Evolutionary conservation across 2,888 invertebrate genomes (phyloP), one percentile per base, ranked within the genome.

Genomic region (Plebejus argus): DNA sequence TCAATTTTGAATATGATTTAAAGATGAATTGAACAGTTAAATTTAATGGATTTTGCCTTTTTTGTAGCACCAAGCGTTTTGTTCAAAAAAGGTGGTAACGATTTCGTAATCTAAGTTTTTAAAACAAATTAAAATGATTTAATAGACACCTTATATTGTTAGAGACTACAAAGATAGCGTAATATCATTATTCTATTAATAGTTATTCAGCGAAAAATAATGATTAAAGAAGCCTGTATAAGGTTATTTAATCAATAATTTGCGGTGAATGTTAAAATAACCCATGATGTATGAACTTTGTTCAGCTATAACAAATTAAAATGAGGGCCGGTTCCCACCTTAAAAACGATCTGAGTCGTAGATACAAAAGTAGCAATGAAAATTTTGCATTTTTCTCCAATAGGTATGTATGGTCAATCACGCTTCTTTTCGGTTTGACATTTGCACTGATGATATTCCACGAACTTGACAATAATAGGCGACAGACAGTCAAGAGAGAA

Each of bases 31-130:
- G 49, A 23, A 53, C 74, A 53, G 74, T 74, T 53, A 45, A 74
- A 28, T 53, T 49, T 74, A 49, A 74, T 74, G 45, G 74, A 53
- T 53, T 74, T 74, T 53, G 53, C 49, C 53, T 74, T 74, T 74
- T 74, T 74, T 74, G 74, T 53, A 74, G 23, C 28, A 28, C 66
- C 66, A 66, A 66, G 15, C 23, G 74, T 28, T 74, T 53, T 53
- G 39, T 39, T 71, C 35, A 35, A 39, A 71, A 71, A 71, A 39
- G 71, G 10, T 71, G 39, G n/a, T n/a, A 39, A 23, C 71, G 39
- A n/a, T 71, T 39, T 71, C 39, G 39, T 71, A 71, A 71, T 39
- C 39, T 66, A 18, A 18, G 66, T 28, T 66, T 66, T 66, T 66
- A 15, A 66, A 28, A 66, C 66, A 61, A 61, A 66, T 66, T 15